phyloP scores from a whole-genome alignment of 2,888 invertebrate genomes.

The Encarsia formosa region DNA sequence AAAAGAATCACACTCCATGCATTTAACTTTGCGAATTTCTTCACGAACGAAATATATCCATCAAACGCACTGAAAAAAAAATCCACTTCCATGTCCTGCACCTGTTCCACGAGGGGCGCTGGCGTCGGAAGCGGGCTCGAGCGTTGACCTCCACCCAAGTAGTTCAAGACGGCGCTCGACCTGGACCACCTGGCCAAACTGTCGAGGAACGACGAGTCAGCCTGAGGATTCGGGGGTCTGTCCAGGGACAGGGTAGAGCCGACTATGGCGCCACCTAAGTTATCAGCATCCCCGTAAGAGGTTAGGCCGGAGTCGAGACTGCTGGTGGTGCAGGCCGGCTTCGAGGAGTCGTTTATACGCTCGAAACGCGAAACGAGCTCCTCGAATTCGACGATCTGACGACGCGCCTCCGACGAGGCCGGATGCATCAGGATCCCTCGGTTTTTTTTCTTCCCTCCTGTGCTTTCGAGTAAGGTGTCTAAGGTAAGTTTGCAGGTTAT shows the following conservation, averaged over 20 bases:
- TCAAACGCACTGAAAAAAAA: no score
- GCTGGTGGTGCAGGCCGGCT: conserved; percentile 19
- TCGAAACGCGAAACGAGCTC: conserved; percentile 48
- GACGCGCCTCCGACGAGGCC: conserved; percentile 36
- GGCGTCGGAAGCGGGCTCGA: no score
- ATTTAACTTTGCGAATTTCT: no score
- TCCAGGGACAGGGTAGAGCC: conserved; percentile 3
- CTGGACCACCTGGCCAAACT: conserved; percentile 16
- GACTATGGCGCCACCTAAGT: neutral
- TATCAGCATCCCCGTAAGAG: neutral
- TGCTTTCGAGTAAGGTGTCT: neutral
- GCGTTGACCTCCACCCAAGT: no score
- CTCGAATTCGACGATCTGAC: conserved; percentile 49
- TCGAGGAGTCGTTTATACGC: conserved; percentile 41
- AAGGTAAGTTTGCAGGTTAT: neutral
- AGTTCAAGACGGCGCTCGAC: conserved; percentile 8
- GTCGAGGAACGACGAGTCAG: conserved; percentile 11
- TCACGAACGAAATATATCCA: no score
- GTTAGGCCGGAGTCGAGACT: conserved; percentile 9
- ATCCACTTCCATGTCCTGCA: no score
- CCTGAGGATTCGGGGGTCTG: conserved; percentile 1
- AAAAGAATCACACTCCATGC: no score
- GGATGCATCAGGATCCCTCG: conserved; percentile 34
- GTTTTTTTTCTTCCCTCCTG: neutral
- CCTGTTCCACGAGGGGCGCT: conserved; percentile 5